Base-by-base conservation (phyloP, 1,140 invertebrate genomes). In the Notospermus geniculatus region DNA sequence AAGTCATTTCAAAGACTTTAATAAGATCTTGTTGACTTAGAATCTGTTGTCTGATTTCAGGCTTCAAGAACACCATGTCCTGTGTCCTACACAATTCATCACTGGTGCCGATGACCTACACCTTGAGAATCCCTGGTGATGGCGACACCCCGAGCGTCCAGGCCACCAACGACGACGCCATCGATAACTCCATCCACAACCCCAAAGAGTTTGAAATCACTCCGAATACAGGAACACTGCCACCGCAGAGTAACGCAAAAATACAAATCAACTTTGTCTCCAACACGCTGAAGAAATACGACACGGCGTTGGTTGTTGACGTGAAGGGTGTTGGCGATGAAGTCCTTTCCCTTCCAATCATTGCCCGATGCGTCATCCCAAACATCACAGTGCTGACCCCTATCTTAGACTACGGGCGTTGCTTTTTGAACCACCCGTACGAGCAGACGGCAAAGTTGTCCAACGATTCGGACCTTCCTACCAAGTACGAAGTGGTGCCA, bases 291-390 rank as follows among this genome's bases (percentile, higher is more conserved):
- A 76, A 75, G 67, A 80, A 79, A 63, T 82, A 82, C 60, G 78
- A 81, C 50, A 70, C 71, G 53, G 66, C 64, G 19, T 54, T 82
- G 36, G 74, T 81, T n/a, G 78, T 82, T 19, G 80, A 81, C 71
- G 75, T 82, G 2, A 75, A 78, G n/a, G 74, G 71, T 63, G 80
- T 82, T 11, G 80, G 76, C 36, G 72, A 80, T 59, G 77, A 82
- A 46, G 70, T 81, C 23, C 60, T 80, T 23, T 71, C 73, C 19
- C 66, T 82, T 41, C 80, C 80, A 15, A 76, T 82, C n/a, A 43
- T 50, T 63, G 62, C 1, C 66, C 80, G 79, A 59, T 78, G 76
- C 58, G 65, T 78, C 57, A 76, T 82, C 2, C 80, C 81, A 32
- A 63, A 65, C 13, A 72, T 82, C 30, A 72, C 67, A 30, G 71